Evolutionary conservation across 2,113 vertebrate genomes (phyloP).

Genomic region (Mugil cephalus): DNA sequence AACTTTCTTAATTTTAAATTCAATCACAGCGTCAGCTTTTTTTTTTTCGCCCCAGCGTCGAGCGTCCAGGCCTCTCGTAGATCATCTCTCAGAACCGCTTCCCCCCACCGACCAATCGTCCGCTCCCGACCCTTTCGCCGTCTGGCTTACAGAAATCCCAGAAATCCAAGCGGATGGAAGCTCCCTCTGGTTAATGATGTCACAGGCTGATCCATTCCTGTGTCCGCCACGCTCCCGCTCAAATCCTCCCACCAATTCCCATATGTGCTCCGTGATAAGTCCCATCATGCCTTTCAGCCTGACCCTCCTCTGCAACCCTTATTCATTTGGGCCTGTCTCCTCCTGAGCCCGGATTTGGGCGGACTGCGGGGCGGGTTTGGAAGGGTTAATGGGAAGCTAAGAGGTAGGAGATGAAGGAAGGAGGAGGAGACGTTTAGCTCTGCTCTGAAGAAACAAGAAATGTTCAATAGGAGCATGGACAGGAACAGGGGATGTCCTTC

Average conservation of each 20-base stretch:
- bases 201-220: conserved; percentile 80
- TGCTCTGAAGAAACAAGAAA: conserved; percentile 55
- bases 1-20: conserved; percentile 56
- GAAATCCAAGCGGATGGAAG: conserved; percentile 76
- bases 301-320: conserved; percentile 71
- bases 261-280: conserved; percentile 81
- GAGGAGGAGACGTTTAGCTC: conserved; percentile 50
- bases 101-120: conserved; percentile 33
- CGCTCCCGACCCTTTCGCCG: conserved; percentile 48
- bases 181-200: conserved; percentile 83
- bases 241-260: conserved; percentile 77
- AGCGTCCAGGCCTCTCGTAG: background rate
- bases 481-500: conserved; percentile 14
- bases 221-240: conserved; percentile 75
- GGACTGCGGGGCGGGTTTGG: conserved; percentile 48
- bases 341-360: conserved; percentile 67
- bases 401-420: conserved; percentile 47
- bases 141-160: conserved; percentile 81
- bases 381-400: conserved; percentile 77
- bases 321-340: conserved; percentile 58
- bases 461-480: conserved; percentile 32
- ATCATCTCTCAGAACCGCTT: conserved; percentile 13
- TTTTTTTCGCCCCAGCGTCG: too few relatives aligned
- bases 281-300: conserved; percentile 81
- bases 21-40: conserved; percentile 47